Evolutionary conservation across 2,113 vertebrate species (phyloP).

Genomic region (Lepus europaeus): DNA sequence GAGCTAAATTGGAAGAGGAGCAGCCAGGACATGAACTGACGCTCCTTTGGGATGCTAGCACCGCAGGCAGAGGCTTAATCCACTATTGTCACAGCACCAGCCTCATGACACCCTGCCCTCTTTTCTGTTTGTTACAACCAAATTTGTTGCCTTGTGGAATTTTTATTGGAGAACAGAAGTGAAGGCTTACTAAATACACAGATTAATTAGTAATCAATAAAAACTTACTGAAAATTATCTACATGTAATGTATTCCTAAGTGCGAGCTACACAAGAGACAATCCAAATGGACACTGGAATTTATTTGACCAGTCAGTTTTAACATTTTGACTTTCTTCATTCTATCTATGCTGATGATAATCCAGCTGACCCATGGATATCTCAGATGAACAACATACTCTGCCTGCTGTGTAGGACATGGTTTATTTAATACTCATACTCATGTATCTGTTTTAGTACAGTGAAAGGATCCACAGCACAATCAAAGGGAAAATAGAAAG

Average conservation of each 20-base stretch:
- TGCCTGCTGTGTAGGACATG: background rate
- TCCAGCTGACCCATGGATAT: background rate
- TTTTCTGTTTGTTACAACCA: background rate
- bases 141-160: background rate
- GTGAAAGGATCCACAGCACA: background rate
- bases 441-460: no score
- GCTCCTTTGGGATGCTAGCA: no score
- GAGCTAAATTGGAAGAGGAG: no score
- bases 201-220: background rate
- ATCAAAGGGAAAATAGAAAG: background rate
- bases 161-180: background rate
- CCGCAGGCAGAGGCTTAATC: no score
- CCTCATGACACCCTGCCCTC: no score
- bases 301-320: background rate
- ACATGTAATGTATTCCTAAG: background rate
- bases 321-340: background rate
- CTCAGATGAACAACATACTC: background rate
- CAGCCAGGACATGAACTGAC: no score
- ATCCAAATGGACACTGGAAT: background rate
- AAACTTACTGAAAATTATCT: background rate
- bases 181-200: background rate
- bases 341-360: background rate
- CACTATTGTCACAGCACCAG: no score
- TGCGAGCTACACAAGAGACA: background rate
- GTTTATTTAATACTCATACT: background rate